Evolutionary conservation across 23 tunicate species (phyloP), one percentile per base, ranked within the genome.

Genomic region (Oikopleura dioica): DNA sequence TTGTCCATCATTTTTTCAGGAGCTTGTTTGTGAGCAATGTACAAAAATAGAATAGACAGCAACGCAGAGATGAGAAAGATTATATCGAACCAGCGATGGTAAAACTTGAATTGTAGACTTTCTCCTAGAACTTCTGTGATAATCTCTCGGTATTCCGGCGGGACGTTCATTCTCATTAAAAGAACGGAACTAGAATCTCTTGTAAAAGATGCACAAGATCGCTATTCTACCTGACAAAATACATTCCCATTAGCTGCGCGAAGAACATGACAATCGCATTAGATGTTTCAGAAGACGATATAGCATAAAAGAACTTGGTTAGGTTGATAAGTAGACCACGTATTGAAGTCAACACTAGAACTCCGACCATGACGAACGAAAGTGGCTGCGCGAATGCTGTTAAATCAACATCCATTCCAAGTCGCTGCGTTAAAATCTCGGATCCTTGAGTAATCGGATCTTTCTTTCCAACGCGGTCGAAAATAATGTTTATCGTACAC

Each of bases 161-260:
- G 97, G 92, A 91, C 85, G 38, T 91, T 91, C 97, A 91, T 91
- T 76, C 97, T 50, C 97, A 91, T 91, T 32, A 91, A 55, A 1
- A 91, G 69, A 35, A 91, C 97, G 55, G 97, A 91, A 26, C 86
- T n/a, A n/a, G n/a, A n/a, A n/a, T n/a, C n/a, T n/a, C n/a, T n/a
- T n/a, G n/a, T n/a, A n/a, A n/a, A n/a, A n/a, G n/a, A n/a, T n/a
- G n/a, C n/a, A n/a, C n/a, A n/a, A n/a, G n/a, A n/a, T n/a, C n/a
- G n/a, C n/a, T n/a, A 44, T 44, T 9, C 16, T 21, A 44, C 55
- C 55, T 80, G 0, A 91, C 97, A 75, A 91, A 91, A 78, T 91
- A 91, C 97, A 91, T 91, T 32, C 97, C 97, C 97, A 91, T 91
- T 0, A 91, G 80, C 50, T 91, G 97, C 31, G 97, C 97, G 24